These are phyloP conservation scores for Camponotus vicinus DNA, from an alignment of 1,140 invertebrate species.

Conservation along the genomic window DNA sequence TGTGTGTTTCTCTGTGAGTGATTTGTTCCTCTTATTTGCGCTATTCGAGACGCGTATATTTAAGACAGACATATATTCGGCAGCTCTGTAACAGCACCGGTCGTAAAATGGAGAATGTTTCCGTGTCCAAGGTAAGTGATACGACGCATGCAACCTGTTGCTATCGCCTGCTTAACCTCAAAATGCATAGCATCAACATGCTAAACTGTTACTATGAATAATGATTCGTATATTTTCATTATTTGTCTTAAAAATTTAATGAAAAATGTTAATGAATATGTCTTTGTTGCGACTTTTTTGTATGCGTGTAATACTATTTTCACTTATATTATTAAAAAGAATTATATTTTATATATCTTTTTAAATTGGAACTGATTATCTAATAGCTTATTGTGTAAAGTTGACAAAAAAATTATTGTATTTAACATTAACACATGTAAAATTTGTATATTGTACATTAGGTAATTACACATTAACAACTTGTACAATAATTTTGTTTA, in stretches of 20 bases:
- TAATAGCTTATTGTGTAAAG: too few species aligned
- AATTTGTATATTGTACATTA: too few species aligned
- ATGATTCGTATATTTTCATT: slow-evolving; percentile 13
- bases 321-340: neutral
- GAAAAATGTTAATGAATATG: too few species aligned
- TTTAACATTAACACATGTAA: too few species aligned
- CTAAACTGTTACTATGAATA: neutral
- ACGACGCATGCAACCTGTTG: slow-evolving; percentile 76
- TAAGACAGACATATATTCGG: slow-evolving; percentile 2
- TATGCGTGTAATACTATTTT: too few species aligned
- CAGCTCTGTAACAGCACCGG: neutral
- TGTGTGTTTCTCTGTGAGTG: neutral
- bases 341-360: too few species aligned
- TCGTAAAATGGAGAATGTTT: slow-evolving; percentile 78
- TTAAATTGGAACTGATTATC: too few species aligned
- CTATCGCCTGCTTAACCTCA: slow-evolving; percentile 75
- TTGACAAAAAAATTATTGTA: too few species aligned
- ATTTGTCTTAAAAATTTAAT: slow-evolving; percentile 13
- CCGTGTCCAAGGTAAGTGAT: slow-evolving; percentile 79
- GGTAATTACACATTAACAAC: too few species aligned
- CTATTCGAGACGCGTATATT: neutral
- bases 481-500: too few species aligned
- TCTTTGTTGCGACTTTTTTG: neutral
- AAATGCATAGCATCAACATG: slow-evolving; percentile 28
- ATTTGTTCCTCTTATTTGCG: slow-evolving; percentile 1